Percentiles rank a stretch among this genome's conserved stretches.
phyloP scores from a whole-genome alignment of 2,113 vertebrate genomes.

The Actenoides hombroni region DNA sequence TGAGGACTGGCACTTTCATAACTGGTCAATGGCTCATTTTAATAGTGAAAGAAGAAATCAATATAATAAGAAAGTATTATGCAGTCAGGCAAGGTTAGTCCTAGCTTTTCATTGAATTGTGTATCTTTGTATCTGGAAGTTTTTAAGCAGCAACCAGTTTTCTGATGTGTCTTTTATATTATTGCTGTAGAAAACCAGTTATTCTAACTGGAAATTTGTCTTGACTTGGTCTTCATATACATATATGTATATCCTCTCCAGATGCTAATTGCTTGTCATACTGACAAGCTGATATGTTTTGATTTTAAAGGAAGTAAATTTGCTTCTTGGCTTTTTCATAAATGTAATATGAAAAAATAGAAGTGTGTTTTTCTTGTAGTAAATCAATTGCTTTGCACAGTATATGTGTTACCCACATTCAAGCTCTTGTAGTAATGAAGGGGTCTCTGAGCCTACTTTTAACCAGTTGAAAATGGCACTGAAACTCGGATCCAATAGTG shows the following conservation, averaged over 20 bases:
- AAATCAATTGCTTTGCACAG: background rate
- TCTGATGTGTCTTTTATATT: background rate
- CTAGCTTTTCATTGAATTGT: background rate
- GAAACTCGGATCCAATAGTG: background rate
- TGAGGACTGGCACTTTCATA: background rate
- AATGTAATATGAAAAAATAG: background rate
- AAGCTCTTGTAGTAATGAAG: background rate
- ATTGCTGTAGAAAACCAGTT: background rate
- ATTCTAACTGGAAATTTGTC: background rate
- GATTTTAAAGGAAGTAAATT: background rate
- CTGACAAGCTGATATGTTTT: background rate
- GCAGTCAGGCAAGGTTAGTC: background rate
- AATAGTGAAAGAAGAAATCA: conserved; percentile 7
- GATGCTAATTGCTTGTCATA: background rate
- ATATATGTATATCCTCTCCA: background rate
- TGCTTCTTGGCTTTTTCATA: background rate
- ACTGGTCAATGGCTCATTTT: conserved; percentile 10
- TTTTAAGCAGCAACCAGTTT: background rate
- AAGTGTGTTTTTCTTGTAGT: background rate
- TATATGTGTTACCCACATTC: background rate
- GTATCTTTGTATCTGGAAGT: background rate
- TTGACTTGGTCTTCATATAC: background rate
- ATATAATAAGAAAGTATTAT: background rate
- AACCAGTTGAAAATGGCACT: background rate
- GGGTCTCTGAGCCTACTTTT: background rate